These are phyloP conservation scores for Mormyrops attenuatus DNA, from an alignment of 2,797 vertebrate species.

Conservation along the genomic window DNA sequence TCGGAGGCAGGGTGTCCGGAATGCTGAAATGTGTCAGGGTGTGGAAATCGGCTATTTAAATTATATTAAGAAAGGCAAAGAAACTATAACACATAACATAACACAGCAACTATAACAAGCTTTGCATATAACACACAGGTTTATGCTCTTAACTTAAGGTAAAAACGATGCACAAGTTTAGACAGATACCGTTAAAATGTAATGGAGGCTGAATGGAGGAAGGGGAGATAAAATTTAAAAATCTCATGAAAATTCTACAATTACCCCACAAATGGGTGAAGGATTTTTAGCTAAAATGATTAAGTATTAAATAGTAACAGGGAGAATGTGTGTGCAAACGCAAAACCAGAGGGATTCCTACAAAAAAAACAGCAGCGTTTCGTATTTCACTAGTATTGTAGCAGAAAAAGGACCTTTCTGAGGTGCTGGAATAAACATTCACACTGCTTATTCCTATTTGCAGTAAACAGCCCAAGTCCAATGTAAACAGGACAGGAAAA, in stretches of 20 bases:
- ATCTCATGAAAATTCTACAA: constrained; percentile 10
- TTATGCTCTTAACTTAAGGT: background rate
- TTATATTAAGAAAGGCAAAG: background rate
- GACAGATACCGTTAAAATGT: background rate
- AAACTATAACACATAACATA: background rate
- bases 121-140: background rate
- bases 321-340: background rate
- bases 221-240: background rate
- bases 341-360: background rate
- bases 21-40: background rate
- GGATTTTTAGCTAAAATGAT: constrained; percentile 17
- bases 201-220: background rate
- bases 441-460: background rate
- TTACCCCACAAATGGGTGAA: constrained; percentile 26
- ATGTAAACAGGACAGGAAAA: constrained; percentile 8
- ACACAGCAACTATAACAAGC: background rate
- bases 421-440: constrained; percentile 5
- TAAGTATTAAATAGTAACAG: background rate
- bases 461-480: background rate
- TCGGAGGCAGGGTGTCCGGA: background rate
- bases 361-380: constrained; percentile 24
- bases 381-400: background rate
- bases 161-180: background rate
- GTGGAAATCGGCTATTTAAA: background rate
- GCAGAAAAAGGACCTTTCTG: background rate